Conservation (phyloP, 2,888 invertebrate species). For the Athalia rosae region DNA sequence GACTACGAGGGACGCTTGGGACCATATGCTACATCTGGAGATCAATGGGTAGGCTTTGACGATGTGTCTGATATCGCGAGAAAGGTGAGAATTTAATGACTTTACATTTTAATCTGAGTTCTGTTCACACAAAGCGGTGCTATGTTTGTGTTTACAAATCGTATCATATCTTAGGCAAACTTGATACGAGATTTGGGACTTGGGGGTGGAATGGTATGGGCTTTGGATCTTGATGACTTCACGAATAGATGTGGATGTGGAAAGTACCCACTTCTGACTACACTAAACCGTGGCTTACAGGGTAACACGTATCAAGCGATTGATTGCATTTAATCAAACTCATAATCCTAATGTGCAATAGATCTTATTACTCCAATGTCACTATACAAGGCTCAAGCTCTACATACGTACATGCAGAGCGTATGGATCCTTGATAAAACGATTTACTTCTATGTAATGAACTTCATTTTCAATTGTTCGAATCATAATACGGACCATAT, state of each 20-base stretch:
- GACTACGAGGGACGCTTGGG: slow-evolving; percentile 80
- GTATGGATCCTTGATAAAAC: slow-evolving; percentile 3
- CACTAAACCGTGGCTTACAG: slow-evolving; percentile 78
- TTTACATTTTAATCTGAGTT: background rate
- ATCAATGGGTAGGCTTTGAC: slow-evolving; percentile 89
- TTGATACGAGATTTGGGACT: slow-evolving; percentile 77
- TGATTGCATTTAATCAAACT: slow-evolving; percentile 72
- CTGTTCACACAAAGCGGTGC: background rate
- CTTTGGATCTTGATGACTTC: slow-evolving; percentile 87
- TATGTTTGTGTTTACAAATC: background rate
- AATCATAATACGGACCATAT: slow-evolving; percentile 9
- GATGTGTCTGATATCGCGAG: slow-evolving; percentile 71
- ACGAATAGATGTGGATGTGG: slow-evolving; percentile 81
- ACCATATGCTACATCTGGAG: slow-evolving; percentile 82
- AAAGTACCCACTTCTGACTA: slow-evolving; percentile 80
- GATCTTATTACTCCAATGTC: background rate
- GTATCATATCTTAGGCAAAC: slow-evolving; percentile 73
- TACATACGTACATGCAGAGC: background rate
- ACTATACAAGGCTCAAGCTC: background rate
- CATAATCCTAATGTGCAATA: slow-evolving; percentile 1
- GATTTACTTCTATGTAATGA: slow-evolving; percentile 11
- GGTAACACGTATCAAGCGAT: slow-evolving; percentile 71
- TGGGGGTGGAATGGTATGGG: slow-evolving; percentile 87
- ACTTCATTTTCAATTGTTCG: background rate
- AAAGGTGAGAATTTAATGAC: slow-evolving; percentile 53